phyloP scores from a whole-genome alignment of 2,888 invertebrate genomes.

The Oeneis ivallda region DNA sequence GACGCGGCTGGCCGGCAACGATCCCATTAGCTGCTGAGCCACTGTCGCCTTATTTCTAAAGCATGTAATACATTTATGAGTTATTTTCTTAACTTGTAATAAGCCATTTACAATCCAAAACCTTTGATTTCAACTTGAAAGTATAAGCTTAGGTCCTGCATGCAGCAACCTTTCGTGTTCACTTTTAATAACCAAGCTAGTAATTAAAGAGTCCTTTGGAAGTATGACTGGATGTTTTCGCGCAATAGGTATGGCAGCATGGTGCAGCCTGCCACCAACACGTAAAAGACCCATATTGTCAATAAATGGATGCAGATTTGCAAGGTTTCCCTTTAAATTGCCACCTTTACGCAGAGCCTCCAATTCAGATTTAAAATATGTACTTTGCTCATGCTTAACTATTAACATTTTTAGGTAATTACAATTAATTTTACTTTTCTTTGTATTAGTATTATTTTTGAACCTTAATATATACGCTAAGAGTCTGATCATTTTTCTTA shows the following conservation, averaged over 20 bases:
- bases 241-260: not conserved
- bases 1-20: not conserved
- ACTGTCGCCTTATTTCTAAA: not conserved
- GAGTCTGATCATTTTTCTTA: not conserved
- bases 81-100: not conserved
- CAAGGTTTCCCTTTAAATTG: not conserved
- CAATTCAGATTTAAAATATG: not conserved
- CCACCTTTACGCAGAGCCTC: not conserved
- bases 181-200: not conserved
- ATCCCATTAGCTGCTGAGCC: slow-evolving; percentile 1
- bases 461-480: not conserved
- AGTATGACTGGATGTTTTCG: not conserved
- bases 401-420: not conserved
- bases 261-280: not conserved
- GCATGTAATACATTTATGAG: not conserved
- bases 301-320: not conserved
- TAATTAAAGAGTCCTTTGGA: not conserved
- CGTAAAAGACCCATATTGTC: not conserved
- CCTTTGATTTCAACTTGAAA: slow-evolving; percentile 15
- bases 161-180: slow-evolving; percentile 11
- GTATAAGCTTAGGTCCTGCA: slow-evolving; percentile 12
- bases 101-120: slow-evolving; percentile 11
- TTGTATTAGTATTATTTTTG: not conserved
- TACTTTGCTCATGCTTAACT: not conserved
- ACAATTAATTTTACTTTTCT: not conserved